phyloP scores from a whole-genome alignment of 1,140 invertebrate species.

The Drosophila tsacasi region DNA sequence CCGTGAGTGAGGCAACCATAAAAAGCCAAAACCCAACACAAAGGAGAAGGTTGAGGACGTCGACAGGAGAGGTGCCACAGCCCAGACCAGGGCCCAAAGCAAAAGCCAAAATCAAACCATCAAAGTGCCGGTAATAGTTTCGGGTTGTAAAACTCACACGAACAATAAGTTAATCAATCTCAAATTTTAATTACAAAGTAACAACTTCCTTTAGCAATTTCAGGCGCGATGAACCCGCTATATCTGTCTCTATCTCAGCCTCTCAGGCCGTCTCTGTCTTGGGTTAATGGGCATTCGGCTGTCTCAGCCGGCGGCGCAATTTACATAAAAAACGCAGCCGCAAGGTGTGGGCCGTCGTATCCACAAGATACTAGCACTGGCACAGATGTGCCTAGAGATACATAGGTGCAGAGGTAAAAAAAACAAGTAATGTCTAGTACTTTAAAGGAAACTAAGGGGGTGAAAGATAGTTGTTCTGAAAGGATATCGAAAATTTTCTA shows the following conservation, averaged over 20 bases:
- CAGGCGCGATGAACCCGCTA: constrained; percentile 75
- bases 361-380: constrained; percentile 37
- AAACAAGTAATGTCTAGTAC: neutral
- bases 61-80: constrained; percentile 13
- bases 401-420: constrained; percentile 11
- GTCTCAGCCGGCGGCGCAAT: constrained; percentile 63
- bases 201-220: constrained; percentile 83
- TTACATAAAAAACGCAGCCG: constrained; percentile 77
- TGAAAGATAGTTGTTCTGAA: neutral
- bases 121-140: constrained; percentile 77
- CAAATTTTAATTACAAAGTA: constrained; percentile 84
- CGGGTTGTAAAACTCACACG: constrained; percentile 80
- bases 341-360: constrained; percentile 73
- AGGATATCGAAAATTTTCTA: too few relatives aligned
- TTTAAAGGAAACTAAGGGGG: neutral
- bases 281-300: constrained; percentile 63
- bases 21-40: constrained; percentile 38
- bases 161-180: constrained; percentile 84
- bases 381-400: constrained; percentile 38
- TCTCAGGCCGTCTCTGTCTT: constrained; percentile 34
- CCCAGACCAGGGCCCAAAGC: neutral
- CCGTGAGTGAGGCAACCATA: constrained; percentile 26
- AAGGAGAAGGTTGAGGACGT: constrained; percentile 26
- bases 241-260: constrained; percentile 24
- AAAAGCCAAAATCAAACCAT: constrained; percentile 70